Evolutionary conservation across 1,140 invertebrate species (phyloP).

Genomic region (Panonychus citri): DNA sequence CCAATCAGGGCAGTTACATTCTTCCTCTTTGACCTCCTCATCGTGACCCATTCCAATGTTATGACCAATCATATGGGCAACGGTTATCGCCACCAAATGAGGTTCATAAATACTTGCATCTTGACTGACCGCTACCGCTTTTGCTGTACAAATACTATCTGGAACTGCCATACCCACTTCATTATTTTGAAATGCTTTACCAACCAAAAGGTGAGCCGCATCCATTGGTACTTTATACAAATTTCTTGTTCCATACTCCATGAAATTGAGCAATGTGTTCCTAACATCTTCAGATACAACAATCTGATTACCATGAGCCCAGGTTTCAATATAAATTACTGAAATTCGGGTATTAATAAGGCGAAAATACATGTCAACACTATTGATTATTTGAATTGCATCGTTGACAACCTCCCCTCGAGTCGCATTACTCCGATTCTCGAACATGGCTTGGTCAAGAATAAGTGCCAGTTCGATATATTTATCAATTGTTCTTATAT

Average conservation of each 20-base stretch:
- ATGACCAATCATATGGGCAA: slow-evolving; percentile 91
- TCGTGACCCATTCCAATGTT: slow-evolving; percentile 82
- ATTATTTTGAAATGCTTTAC: slow-evolving; percentile 50
- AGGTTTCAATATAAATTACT: slow-evolving; percentile 85
- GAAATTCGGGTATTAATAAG: slow-evolving; percentile 74
- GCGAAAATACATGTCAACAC: slow-evolving; percentile 82
- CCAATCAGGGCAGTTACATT: slow-evolving; percentile 71
- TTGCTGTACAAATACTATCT: slow-evolving; percentile 65
- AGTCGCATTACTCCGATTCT: slow-evolving; percentile 55
- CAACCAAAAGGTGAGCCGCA: slow-evolving; percentile 69
- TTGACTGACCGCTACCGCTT: slow-evolving; percentile 61
- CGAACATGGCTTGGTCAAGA: slow-evolving; percentile 79
- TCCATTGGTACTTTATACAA: slow-evolving; percentile 60
- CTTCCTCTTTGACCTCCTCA: slow-evolving; percentile 37
- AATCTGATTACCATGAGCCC: slow-evolving; percentile 63
- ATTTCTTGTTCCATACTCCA: slow-evolving; percentile 58
- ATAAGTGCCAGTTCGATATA: slow-evolving; percentile 77
- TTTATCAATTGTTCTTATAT: slow-evolving; percentile 64
- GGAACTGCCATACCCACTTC: slow-evolving; percentile 77
- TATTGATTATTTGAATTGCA: slow-evolving; percentile 84
- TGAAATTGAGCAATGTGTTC: slow-evolving; percentile 60
- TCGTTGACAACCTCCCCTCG: slow-evolving; percentile 70
- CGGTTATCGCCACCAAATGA: slow-evolving; percentile 67
- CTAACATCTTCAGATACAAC: slow-evolving; percentile 32
- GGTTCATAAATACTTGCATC: slow-evolving; percentile 79